Conservation (phyloP, 2,113 vertebrate species). For the Gambusia affinis region DNA sequence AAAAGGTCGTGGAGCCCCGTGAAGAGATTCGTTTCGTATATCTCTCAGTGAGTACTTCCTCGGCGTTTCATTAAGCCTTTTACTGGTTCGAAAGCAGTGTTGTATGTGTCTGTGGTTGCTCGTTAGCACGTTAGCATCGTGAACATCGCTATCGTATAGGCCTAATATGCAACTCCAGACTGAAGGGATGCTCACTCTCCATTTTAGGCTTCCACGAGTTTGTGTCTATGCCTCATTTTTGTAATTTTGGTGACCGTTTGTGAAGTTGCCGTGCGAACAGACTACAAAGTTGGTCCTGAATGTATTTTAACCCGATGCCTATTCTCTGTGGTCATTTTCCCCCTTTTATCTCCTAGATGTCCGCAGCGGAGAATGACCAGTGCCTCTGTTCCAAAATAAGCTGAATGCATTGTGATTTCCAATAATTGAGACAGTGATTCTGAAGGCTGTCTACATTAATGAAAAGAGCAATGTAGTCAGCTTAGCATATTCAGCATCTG, state of each 20-base stretch:
- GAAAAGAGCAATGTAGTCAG: conserved; percentile 99
- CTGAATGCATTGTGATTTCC: conserved; percentile 99
- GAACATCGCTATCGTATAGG: conserved; percentile 27
- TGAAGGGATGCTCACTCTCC: conserved; percentile 10
- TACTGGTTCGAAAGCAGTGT: background rate
- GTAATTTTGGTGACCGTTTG: background rate
- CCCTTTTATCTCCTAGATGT: conserved; percentile 77
- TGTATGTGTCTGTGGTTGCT: background rate
- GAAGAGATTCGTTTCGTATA: conserved; percentile 15
- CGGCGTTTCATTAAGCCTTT: background rate
- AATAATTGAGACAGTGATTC: conserved; percentile 99
- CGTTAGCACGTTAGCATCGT: conserved; percentile 43
- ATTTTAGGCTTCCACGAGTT: background rate
- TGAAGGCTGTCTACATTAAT: conserved; percentile 99
- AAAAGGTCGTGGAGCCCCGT: conserved; percentile 7
- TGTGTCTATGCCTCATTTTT: background rate
- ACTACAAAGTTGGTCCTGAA: background rate
- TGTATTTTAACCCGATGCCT: conserved; percentile 19
- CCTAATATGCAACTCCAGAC: conserved; percentile 24
- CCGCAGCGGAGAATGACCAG: conserved; percentile 85
- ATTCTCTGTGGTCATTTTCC: conserved; percentile 37
- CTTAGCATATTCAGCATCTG: conserved; percentile 96
- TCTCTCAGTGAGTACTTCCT: conserved; percentile 51
- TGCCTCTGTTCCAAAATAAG: conserved; percentile 92
- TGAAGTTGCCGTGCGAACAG: no score